phyloP scores from a whole-genome alignment of 2,888 invertebrate genomes.

The Brassicogethes aeneus region DNA sequence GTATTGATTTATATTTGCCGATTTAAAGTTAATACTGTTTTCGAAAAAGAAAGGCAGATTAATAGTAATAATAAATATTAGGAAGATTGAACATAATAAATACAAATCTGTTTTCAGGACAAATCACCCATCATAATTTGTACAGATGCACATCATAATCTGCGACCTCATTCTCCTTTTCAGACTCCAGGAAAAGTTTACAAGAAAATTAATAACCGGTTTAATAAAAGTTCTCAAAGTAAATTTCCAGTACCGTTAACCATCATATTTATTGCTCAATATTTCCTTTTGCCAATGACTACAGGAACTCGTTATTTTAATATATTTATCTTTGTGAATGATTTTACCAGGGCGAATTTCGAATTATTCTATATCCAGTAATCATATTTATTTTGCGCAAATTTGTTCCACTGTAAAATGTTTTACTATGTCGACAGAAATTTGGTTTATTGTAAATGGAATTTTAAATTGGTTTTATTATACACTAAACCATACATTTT shows the following conservation, averaged over 20 bases:
- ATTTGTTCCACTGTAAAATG: background rate
- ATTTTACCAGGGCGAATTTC: background rate
- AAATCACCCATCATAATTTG: conserved; percentile 13
- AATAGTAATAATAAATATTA: too few species aligned
- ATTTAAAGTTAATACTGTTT: too few species aligned
- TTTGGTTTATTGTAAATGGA: background rate
- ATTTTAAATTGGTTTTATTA: too few species aligned
- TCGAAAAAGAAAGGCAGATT: too few species aligned
- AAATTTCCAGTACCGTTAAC: conserved; percentile 32
- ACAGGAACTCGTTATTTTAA: conserved; percentile 30
- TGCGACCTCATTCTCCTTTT: conserved; percentile 15
- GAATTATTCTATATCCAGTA: conserved; percentile 3
- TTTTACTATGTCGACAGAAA: background rate
- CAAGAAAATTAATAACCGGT: conserved; percentile 31
- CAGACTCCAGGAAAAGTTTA: conserved; percentile 18
- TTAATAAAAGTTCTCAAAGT: conserved; percentile 36
- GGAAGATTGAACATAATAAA: background rate
- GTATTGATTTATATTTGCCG: too few species aligned
- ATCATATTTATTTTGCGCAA: conserved; percentile 1
- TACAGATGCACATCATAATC: conserved; percentile 20
- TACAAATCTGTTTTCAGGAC: conserved; percentile 5
- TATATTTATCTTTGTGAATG: conserved; percentile 28
- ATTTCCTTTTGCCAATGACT: conserved; percentile 24
- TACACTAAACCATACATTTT: too few species aligned
- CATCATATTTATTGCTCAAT: conserved; percentile 33